A percentile compares a stretch with the other conserved stretches of the same genome.
Evolutionary conservation across 2,113 vertebrate species (phyloP).

Genomic region (Xiphorhynchus elegans): DNA sequence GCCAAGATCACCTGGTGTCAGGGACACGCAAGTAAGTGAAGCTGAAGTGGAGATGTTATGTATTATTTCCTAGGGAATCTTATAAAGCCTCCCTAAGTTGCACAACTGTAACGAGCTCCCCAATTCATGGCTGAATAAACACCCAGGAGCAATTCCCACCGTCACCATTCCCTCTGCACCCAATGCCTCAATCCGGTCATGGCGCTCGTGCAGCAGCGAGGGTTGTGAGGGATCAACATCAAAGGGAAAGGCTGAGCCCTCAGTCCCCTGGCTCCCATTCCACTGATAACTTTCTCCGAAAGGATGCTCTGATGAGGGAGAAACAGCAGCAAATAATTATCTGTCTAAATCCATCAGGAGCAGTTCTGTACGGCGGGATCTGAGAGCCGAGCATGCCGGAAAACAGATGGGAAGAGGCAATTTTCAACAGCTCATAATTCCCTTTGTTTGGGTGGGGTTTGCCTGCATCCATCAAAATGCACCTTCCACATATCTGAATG

Average conservation of each 20-base stretch:
- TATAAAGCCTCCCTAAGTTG: neutral
- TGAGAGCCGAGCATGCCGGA: neutral
- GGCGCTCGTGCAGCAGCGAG: neutral
- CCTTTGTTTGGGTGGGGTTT: neutral
- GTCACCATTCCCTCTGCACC: neutral
- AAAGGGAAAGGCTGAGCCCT: neutral
- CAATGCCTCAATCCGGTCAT: neutral
- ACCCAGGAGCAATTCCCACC: neutral
- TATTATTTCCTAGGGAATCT: neutral
- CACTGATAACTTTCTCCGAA: neutral
- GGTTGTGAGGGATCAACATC: neutral
- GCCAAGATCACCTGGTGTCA: neutral
- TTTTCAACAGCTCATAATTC: neutral
- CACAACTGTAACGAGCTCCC: neutral
- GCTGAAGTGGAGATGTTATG: neutral
- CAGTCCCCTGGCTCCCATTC: neutral
- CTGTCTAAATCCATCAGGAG: neutral
- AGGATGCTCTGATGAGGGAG: neutral
- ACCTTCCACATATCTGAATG: slow-evolving; percentile 6
- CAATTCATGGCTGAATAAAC: neutral
- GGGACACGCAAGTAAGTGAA: neutral
- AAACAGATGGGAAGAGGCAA: neutral
- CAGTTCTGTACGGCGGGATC: neutral
- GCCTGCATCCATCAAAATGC: neutral
- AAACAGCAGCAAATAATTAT: slow-evolving; percentile 10